A percentile compares a stretch with the other conserved stretches of the same genome.
These are phyloP conservation scores for Ichneumoninae sp. DNA, from an alignment of 2,888 invertebrate species.

Conservation along the genomic window DNA sequence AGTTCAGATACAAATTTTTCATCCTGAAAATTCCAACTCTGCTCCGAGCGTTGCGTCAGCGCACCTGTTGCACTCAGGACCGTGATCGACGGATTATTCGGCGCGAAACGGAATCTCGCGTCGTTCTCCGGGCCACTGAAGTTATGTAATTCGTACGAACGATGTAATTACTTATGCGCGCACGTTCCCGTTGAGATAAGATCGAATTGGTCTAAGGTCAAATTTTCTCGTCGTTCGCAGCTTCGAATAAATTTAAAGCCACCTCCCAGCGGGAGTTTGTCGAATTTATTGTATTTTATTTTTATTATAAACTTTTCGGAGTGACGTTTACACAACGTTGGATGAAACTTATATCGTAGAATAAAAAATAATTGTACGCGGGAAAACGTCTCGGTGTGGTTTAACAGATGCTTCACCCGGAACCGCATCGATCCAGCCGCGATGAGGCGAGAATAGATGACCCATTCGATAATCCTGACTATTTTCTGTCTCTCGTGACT, in stretches of 20 bases:
- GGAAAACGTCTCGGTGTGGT: slow-evolving; percentile 34
- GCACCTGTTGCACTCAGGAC: slow-evolving; percentile 28
- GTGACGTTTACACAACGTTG: slow-evolving; percentile 46
- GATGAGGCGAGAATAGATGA: slow-evolving; percentile 52
- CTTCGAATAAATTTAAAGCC: not conserved
- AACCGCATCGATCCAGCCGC: slow-evolving; percentile 40
- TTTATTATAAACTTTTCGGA: slow-evolving; percentile 61
- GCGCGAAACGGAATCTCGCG: slow-evolving; percentile 19
- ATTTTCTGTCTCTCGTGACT: slow-evolving; percentile 61
- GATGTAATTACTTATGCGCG: not conserved
- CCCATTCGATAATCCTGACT: slow-evolving; percentile 54
- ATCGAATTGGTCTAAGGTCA: not conserved
- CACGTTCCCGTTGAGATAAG: not conserved
- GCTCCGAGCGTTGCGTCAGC: not conserved
- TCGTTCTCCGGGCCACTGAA: not conserved
- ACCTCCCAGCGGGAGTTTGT: not conserved
- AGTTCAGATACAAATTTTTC: not conserved
- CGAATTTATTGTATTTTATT: slow-evolving; percentile 40
- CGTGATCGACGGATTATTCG: slow-evolving; percentile 16
- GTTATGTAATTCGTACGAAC: slow-evolving; percentile 5
- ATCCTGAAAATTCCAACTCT: not conserved
- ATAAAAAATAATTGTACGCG: slow-evolving; percentile 49
- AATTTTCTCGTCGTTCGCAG: not conserved
- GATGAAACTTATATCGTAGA: slow-evolving; percentile 51
- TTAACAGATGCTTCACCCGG: slow-evolving; percentile 28